Percentiles rank a stretch among this genome's conserved stretches.
These are phyloP conservation scores for Erebia epiphron DNA, from an alignment of 2,888 invertebrate genomes.

Conservation along the genomic window DNA sequence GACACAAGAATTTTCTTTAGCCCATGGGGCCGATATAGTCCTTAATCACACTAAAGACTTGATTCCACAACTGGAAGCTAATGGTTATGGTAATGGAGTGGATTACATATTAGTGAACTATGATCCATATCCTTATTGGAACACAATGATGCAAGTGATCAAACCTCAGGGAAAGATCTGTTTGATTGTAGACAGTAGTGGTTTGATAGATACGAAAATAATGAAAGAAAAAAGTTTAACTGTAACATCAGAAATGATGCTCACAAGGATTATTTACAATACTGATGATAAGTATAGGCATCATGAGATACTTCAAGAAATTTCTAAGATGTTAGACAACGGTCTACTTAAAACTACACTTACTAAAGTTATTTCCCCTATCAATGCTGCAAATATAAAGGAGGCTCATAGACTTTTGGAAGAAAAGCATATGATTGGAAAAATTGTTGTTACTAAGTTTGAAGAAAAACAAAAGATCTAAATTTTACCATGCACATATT, in stretches of 20 bases:
- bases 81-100: constrained; percentile 62
- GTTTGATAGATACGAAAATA: constrained; percentile 58
- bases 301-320: constrained; percentile 58
- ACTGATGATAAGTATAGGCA: constrained; percentile 65
- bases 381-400: constrained; percentile 67
- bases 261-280: constrained; percentile 66
- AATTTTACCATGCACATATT: neutral
- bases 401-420: constrained; percentile 69
- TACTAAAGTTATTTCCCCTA: constrained; percentile 62
- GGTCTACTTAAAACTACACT: constrained; percentile 63
- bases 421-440: constrained; percentile 63
- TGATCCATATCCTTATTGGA: constrained; percentile 74
- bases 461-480: constrained; percentile 28
- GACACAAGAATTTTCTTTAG: constrained; percentile 55
- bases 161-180: constrained; percentile 74
- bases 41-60: constrained; percentile 65
- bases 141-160: constrained; percentile 62
- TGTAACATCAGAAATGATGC: constrained; percentile 67
- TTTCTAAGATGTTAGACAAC: constrained; percentile 63
- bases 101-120: constrained; percentile 70
- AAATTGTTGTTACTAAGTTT: constrained; percentile 60
- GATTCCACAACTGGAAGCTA: constrained; percentile 58
- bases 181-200: constrained; percentile 67
- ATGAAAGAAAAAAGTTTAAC: constrained; percentile 72
- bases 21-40: constrained; percentile 63